Evolutionary conservation across 2,797 vertebrate genomes (phyloP).

Genomic region (Sebastes kiyomatsui): DNA sequence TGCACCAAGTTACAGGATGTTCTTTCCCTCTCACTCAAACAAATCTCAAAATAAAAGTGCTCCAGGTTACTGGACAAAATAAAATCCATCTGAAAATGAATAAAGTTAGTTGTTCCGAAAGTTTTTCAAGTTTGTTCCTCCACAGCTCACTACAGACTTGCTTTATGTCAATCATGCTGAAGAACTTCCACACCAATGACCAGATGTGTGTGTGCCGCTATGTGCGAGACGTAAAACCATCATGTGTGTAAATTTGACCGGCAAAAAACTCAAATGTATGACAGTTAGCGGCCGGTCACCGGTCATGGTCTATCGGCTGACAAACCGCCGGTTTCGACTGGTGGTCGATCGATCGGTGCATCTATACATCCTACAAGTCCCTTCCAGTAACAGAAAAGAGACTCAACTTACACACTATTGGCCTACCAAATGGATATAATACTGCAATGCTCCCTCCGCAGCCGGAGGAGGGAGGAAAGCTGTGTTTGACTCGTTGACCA

Average conservation of each 20-base stretch:
- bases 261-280: neutral
- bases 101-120: too few relatives aligned
- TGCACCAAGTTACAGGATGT: neutral
- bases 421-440: constrained; percentile 2
- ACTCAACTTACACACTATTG: constrained; percentile 19
- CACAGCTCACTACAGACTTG: too few relatives aligned
- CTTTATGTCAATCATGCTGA: too few relatives aligned
- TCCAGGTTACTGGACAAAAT: too few relatives aligned
- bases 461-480: constrained; percentile 2
- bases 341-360: neutral
- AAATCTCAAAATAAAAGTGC: too few relatives aligned
- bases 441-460: neutral
- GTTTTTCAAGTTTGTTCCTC: too few relatives aligned
- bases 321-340: too few relatives aligned
- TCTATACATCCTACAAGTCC: neutral
- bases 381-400: neutral
- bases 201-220: too few relatives aligned
- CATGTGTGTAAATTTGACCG: neutral
- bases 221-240: neutral
- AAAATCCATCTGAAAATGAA: too few relatives aligned
- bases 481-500: constrained; percentile 41
- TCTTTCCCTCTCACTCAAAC: neutral
- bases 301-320: neutral
- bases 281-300: too few relatives aligned
- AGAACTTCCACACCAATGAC: too few relatives aligned